phyloP scores from a whole-genome alignment of 2,797 vertebrate species.

The Sebastes wilsoni region DNA sequence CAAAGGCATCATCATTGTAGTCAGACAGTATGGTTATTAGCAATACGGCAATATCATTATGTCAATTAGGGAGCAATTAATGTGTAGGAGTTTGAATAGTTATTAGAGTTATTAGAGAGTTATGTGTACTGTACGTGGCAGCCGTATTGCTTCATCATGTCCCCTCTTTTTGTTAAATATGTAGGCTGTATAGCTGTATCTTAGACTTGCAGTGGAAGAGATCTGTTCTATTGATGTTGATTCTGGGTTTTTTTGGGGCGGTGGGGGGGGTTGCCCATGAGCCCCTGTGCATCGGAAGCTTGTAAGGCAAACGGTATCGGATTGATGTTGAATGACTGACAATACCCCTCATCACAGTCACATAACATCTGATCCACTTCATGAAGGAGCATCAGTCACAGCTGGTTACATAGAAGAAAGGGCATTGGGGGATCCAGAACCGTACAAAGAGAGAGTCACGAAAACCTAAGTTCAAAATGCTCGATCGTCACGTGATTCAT shows the following conservation, averaged over 20 bases:
- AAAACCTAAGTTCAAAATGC: too few species aligned
- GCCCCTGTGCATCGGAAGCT: background rate
- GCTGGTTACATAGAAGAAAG: too few species aligned
- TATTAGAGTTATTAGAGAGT: too few species aligned
- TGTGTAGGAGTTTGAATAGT: background rate
- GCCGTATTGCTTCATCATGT: background rate
- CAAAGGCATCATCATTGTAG: background rate
- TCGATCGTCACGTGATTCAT: too few species aligned
- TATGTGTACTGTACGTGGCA: background rate
- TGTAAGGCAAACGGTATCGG: background rate
- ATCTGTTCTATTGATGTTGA: background rate
- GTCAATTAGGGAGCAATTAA: background rate
- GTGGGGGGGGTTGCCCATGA: too few species aligned
- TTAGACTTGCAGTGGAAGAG: background rate
- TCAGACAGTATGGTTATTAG: background rate
- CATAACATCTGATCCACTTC: too few species aligned
- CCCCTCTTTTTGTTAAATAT: background rate
- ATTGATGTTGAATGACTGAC: background rate
- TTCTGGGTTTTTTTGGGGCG: accelerated
- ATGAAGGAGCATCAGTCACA: background rate
- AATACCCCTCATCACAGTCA: too few species aligned
- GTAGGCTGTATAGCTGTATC: background rate
- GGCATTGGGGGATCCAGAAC: too few species aligned
- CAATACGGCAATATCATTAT: too few species aligned
- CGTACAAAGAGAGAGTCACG: too few species aligned